Base-by-base conservation (phyloP, 2,113 vertebrate species). In the Sprattus sprattus region DNA sequence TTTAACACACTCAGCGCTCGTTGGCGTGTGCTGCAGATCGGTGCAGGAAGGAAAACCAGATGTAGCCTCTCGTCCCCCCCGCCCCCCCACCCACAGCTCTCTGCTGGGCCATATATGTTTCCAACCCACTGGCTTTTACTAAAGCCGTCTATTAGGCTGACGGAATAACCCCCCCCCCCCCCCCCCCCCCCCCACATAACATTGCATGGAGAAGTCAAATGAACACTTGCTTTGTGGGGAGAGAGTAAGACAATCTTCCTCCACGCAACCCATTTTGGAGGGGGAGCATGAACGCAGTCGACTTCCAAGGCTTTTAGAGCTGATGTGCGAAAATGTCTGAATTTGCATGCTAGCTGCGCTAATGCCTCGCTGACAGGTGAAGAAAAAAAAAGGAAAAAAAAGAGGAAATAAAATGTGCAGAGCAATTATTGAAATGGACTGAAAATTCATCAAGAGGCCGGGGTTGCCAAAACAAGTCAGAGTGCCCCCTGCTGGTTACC, bases 51-150 rank as follows among this genome's bases (percentile, higher is more conserved):
- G 84, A 90, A 87, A 86, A 90, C 52, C 91, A 90, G 88, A 92
- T 91, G 89, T 91, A 90, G 82, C 82, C 90, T 83, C 83, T 85
- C 88, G 87, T 87, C 89, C 88, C 57, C 50, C 82, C 67, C 75
- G 86, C 86, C 90, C 88, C 13, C 16, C 6, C 6, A 25, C 22
- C 18, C 64, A 67, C 64, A 89, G 87, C 86, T 89, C 88, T 90
- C 88, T 82, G 86, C 82, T 88, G 87, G 85, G 75, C 88, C 85
- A 88, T 87, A 89, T 90, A 89, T 88, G 88, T 90, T 89, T 91
- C 85, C 78, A 85, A 86, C 86, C 82, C 85, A 85, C 84, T 89
- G 88, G 25, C 86, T 88, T 86, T 86, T 85, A 83, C 84, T 86
- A 90, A 89, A 88, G 85, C 84, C 87, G 88, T 89, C 86, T 84